A percentile compares a stretch with the other conserved stretches of the same genome.
These are phyloP conservation scores for Coregonus clupeaformis DNA, from an alignment of 2,113 vertebrate genomes.

Conservation along the genomic window DNA sequence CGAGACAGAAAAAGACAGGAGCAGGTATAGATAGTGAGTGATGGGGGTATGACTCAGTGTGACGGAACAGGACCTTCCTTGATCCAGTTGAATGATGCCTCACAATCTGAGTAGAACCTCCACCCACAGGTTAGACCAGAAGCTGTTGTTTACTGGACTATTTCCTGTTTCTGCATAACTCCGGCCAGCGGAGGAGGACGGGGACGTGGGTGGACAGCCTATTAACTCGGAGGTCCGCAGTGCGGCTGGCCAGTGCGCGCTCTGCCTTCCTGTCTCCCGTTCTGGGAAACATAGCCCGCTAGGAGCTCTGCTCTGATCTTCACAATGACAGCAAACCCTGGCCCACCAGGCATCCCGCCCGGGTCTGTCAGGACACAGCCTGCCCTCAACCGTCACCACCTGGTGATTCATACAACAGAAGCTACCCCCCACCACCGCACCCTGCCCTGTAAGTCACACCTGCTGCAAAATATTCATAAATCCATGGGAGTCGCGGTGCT, in stretches of 20 bases:
- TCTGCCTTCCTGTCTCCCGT: neutral
- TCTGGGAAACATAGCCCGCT: constrained; percentile 1
- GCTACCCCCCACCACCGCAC: neutral
- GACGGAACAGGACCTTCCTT: no score
- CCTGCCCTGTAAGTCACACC: no score
- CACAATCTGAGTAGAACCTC: no score
- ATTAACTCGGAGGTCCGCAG: neutral
- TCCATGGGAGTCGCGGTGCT: no score
- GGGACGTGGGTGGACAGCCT: constrained; percentile 1
- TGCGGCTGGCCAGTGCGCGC: neutral
- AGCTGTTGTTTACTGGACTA: no score
- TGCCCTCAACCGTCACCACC: constrained; percentile 22
- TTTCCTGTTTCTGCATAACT: no score
- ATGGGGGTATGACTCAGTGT: no score
- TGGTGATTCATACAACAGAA: constrained; percentile 10
- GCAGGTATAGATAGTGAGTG: no score
- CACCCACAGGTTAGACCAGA: no score
- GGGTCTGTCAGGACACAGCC: constrained; percentile 5
- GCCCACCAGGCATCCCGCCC: neutral
- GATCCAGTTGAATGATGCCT: no score
- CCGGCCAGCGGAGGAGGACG: no score
- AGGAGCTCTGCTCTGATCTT: constrained; percentile 35
- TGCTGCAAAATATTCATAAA: no score
- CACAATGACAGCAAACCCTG: constrained; percentile 27
- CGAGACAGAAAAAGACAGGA: neutral